A percentile compares a stretch with the other conserved stretches of the same genome.
Conservation (phyloP, 2,888 invertebrate genomes). For the Sarcophaga variegata region DNA sequence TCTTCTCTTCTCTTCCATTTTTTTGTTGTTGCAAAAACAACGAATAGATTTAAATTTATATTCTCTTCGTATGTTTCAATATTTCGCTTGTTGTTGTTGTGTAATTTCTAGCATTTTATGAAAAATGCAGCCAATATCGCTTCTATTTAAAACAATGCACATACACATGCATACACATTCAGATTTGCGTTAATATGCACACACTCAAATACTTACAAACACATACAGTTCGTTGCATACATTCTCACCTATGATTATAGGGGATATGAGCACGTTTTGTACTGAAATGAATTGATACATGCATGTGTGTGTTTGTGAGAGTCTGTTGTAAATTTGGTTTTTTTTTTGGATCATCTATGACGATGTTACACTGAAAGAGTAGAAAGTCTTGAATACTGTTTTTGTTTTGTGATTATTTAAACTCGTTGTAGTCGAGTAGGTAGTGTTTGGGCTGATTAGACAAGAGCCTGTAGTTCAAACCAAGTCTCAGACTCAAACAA, state of each 20-base stretch:
- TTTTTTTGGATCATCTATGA: no score
- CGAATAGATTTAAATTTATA: conserved; percentile 33
- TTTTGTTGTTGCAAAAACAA: conserved; percentile 41
- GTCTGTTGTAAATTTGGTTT: no score
- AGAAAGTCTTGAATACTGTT: no score
- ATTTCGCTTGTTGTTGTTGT: not conserved
- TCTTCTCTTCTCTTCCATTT: not conserved
- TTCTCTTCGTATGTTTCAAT: conserved; percentile 16
- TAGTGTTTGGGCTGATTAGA: no score
- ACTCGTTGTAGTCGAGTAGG: no score
- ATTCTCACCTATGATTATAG: not conserved
- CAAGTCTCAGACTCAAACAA: no score
- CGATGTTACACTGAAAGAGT: no score
- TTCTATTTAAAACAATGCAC: conserved; percentile 20
- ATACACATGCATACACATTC: not conserved
- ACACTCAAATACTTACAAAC: not conserved
- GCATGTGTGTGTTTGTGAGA: not conserved
- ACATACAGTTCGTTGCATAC: not conserved
- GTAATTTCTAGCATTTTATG: not conserved
- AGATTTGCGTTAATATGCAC: no score
- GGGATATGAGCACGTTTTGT: not conserved
- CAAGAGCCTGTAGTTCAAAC: no score
- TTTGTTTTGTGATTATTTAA: no score
- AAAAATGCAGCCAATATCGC: conserved; percentile 33
- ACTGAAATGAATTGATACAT: not conserved